These are phyloP conservation scores for Phrynocephalus vlangalii DNA, from an alignment of 2,797 vertebrate genomes.

Conservation along the genomic window DNA sequence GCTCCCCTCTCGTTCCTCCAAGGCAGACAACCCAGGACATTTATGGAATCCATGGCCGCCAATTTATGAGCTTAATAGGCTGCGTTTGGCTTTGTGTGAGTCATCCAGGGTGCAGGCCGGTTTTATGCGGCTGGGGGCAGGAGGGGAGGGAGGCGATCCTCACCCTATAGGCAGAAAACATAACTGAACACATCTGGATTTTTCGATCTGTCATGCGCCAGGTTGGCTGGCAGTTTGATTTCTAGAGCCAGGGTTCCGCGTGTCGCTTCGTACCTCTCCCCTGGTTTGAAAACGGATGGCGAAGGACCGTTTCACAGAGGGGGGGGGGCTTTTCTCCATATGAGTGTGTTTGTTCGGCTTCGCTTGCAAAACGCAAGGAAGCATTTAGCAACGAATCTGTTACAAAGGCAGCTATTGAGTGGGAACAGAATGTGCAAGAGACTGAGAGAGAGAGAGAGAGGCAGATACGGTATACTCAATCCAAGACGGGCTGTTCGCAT, in stretches of 20 bases:
- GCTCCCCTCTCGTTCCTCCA: too few relatives aligned
- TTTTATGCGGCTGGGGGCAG: not conserved
- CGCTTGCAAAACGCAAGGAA: conserved; percentile 13
- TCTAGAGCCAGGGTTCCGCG: too few relatives aligned
- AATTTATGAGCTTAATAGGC: not conserved
- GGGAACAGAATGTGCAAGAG: conserved; percentile 5
- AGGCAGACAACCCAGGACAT: not conserved
- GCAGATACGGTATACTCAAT: not conserved
- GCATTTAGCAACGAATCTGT: not conserved
- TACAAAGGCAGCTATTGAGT: conserved; percentile 22
- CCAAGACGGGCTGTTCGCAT: not conserved
- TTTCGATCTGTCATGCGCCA: not conserved
- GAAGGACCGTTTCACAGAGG: too few relatives aligned
- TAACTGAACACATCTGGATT: not conserved
- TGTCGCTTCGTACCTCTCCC: too few relatives aligned
- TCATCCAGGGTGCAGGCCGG: not conserved
- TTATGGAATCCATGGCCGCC: too few relatives aligned
- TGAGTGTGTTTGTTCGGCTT: too few relatives aligned
- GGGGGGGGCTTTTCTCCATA: not conserved
- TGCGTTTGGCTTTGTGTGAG: not conserved
- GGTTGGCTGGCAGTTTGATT: too few relatives aligned
- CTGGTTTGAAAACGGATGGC: too few relatives aligned
- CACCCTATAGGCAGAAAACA: too few relatives aligned
- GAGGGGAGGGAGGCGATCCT: not conserved
- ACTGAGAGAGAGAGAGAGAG: not conserved